A percentile compares a stretch with the other conserved stretches of the same genome.
Conservation (phyloP, 2,888 invertebrate genomes). For the Thymelicus acteon region DNA sequence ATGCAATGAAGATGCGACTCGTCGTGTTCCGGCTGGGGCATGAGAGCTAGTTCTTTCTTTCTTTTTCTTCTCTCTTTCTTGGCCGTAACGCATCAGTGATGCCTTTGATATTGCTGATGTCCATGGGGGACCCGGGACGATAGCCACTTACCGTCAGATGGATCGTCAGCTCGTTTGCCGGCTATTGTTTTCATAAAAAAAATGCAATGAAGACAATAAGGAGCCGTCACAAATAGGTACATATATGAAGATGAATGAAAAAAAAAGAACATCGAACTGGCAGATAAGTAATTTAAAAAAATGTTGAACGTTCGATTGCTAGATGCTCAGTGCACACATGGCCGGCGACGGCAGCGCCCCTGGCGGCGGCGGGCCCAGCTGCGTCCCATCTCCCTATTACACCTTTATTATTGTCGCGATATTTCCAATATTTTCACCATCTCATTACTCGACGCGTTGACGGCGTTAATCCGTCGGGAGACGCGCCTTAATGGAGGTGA, state of each 20-base stretch:
- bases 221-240: too few relatives aligned
- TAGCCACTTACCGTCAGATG: too few relatives aligned
- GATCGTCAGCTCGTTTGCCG: too few relatives aligned
- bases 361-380: constrained; percentile 57
- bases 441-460: constrained; percentile 76
- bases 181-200: too few relatives aligned
- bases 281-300: constrained; percentile 15
- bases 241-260: not conserved
- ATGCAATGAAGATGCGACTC: too few relatives aligned
- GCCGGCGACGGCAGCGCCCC: constrained; percentile 58
- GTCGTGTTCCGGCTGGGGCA: too few relatives aligned
- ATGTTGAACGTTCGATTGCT: constrained; percentile 11
- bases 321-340: not conserved
- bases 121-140: too few relatives aligned
- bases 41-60: too few relatives aligned
- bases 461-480: constrained; percentile 81
- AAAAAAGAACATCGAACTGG: not conserved
- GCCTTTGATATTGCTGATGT: too few relatives aligned
- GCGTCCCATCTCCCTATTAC: constrained; percentile 66
- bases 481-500: constrained; percentile 78
- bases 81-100: too few relatives aligned
- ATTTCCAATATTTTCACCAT: constrained; percentile 80
- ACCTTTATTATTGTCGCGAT: constrained; percentile 74
- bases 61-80: too few relatives aligned
- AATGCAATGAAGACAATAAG: too few relatives aligned